Evolutionary conservation across 2,888 invertebrate genomes (phyloP), one percentile per base, ranked within the genome.

Genomic region (Drosophila anceps): DNA sequence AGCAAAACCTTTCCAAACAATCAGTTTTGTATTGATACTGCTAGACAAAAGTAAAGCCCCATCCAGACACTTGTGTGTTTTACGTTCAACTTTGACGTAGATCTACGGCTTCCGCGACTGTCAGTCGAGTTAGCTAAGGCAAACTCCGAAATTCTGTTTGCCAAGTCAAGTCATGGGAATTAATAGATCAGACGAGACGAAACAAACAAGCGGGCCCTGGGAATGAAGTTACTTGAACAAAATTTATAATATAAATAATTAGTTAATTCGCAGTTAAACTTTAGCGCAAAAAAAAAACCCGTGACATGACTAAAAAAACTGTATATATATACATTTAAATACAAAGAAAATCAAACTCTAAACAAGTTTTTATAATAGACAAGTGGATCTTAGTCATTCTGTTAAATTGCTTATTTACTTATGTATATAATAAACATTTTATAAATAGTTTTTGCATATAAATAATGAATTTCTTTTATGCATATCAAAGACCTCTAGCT

Each of bases 1-100:
- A 33, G n/a, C 12, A 31, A 48, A 29, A n/a, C 10, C 48, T n/a
- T 18, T 20, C 2, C 20, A n/a, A 59, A n/a, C 13, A 46, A 10
- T 20, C 31, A 20, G 27, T 29, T 18, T 7, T 27, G 31, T 12
- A 24, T 13, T 50, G 18, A 10, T 33, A 9, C 39, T 15, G 24
- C 27, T 10, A 9, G 29, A 48, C 48, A 33, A 18, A 44, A 54
- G 20, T 13, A 41, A 24, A 18, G 27, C 18, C 39, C 37, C 35
- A 35, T 20, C 51, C 48, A 37, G 57, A 58, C 37, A 18, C 12
- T 35, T 76, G 79, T 79, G 54, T 74, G 44, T 44, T 24, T 79
- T 54, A 69, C 50, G 69, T 62, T 61, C 9, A 61, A 51, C 58
- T 64, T 58, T 65, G 74, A 69, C 39, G 68, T 41, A 62, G 50